phyloP scores from a whole-genome alignment of 2,888 invertebrate species.

The Caenorhabditis wallacei region DNA sequence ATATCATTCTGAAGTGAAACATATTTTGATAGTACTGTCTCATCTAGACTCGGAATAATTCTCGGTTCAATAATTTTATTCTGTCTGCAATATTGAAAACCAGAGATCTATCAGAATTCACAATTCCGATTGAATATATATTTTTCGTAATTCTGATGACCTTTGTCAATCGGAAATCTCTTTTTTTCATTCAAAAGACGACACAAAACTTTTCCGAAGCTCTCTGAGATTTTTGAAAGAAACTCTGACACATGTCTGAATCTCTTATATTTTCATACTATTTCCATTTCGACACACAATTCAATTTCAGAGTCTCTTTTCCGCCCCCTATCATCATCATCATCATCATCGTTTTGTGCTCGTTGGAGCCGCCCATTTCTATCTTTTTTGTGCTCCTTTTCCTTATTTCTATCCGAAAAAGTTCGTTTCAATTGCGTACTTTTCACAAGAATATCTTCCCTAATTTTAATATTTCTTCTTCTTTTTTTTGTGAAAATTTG shows the following conservation, averaged over 20 bases:
- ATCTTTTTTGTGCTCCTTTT: conserved; percentile 35
- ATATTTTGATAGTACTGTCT: too few relatives aligned
- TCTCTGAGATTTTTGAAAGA: conserved; percentile 59
- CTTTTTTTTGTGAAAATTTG: conserved; percentile 19
- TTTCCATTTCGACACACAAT: conserved; percentile 54
- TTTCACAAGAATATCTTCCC: conserved; percentile 10
- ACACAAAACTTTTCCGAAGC: conserved; percentile 6
- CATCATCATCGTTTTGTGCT: conserved; percentile 53
- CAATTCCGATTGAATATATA: not conserved
- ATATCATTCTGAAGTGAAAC: too few relatives aligned
- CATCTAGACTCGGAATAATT: not conserved
- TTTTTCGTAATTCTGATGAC: conserved; percentile 34
- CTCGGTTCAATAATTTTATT: conserved; percentile 1
- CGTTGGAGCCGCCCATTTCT: conserved; percentile 36
- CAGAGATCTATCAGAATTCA: conserved; percentile 18
- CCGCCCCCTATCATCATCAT: conserved; percentile 50
- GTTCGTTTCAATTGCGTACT: conserved; percentile 39
- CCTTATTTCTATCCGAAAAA: conserved; percentile 47
- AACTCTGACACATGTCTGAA: conserved; percentile 50
- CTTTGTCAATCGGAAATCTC: conserved; percentile 30
- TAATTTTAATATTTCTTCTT: conserved; percentile 10
- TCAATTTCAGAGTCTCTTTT: conserved; percentile 63
- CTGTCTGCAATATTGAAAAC: conserved; percentile 13
- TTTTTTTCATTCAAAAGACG: not conserved
- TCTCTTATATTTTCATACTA: conserved; percentile 7